phyloP scores from a whole-genome alignment of 1,140 invertebrate genomes.

The Oreohelix idahoensis region DNA sequence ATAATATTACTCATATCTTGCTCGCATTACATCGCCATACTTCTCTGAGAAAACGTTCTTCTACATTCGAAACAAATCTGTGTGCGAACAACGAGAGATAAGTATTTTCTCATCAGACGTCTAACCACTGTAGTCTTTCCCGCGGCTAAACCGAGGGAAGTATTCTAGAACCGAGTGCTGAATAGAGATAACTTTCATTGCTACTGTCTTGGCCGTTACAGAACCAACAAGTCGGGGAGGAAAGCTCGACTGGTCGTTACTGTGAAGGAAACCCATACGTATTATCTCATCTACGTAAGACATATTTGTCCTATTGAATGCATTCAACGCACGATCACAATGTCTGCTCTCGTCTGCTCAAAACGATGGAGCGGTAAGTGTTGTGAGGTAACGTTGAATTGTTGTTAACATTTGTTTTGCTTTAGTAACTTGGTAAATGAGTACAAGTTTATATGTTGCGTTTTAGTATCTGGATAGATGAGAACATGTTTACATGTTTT shows the following conservation, averaged over 20 bases:
- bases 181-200: background rate
- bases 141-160: background rate
- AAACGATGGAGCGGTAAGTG: too few relatives aligned
- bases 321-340: background rate
- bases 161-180: background rate
- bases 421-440: too few relatives aligned
- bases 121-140: background rate
- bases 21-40: background rate
- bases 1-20: background rate
- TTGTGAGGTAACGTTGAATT: background rate
- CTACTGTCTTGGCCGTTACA: background rate
- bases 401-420: too few relatives aligned
- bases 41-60: background rate
- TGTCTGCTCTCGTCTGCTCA: background rate
- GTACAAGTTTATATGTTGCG: too few relatives aligned
- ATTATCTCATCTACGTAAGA: background rate
- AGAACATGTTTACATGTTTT: too few relatives aligned
- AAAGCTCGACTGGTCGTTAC: background rate
- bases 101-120: background rate
- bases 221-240: background rate
- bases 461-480: too few relatives aligned
- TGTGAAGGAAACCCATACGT: background rate
- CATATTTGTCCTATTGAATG: background rate
- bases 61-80: background rate
- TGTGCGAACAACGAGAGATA: background rate